phyloP scores from a whole-genome alignment of 2,113 vertebrate species.

The Oreochromis aureus region DNA sequence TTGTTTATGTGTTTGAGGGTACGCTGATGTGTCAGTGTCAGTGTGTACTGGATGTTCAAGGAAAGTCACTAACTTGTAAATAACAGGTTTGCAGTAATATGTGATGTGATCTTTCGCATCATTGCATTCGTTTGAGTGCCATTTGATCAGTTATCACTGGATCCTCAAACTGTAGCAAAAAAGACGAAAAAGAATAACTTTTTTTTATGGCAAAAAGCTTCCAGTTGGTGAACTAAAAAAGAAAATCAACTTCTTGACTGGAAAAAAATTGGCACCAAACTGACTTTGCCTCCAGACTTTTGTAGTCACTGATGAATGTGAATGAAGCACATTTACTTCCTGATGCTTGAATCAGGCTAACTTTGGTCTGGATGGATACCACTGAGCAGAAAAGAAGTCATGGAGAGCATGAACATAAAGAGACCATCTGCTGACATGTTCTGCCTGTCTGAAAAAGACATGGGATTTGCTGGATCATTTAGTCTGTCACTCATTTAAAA shows the following conservation, averaged over 20 bases:
- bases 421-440: constrained; percentile 44
- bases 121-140: not conserved
- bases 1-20: not conserved
- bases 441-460: constrained; percentile 30
- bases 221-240: not conserved
- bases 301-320: not conserved
- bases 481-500: constrained; percentile 44
- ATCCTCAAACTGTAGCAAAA: not conserved
- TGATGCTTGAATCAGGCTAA: not conserved
- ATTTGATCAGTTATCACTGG: not conserved
- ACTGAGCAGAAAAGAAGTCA: not conserved
- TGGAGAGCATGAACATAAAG: constrained; percentile 11
- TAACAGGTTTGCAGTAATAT: not conserved
- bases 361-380: not conserved
- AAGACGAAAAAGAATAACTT: not conserved
- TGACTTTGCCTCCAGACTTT: not conserved
- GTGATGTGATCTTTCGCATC: not conserved
- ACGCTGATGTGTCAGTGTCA: not conserved
- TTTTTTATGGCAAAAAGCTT: not conserved
- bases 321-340: not conserved
- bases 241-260: not conserved
- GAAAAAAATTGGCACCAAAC: not conserved
- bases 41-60: not conserved
- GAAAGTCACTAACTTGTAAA: not conserved
- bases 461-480: constrained; percentile 55